Evolutionary conservation across 2,113 vertebrate species (phyloP).

Genomic region (Leptosomus discolor): DNA sequence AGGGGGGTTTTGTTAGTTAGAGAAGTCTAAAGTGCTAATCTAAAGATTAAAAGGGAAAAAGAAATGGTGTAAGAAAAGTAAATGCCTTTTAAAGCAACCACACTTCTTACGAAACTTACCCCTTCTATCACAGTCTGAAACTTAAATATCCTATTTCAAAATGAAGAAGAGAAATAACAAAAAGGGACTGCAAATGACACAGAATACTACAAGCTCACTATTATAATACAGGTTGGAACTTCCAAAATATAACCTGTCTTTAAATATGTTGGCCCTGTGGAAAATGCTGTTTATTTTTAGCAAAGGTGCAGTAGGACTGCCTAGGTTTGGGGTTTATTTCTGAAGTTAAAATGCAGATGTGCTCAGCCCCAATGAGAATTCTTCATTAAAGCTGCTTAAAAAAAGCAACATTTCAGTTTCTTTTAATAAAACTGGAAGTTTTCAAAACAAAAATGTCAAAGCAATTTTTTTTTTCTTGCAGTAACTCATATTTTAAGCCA

Average conservation of each 20-base stretch:
- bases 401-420: background rate
- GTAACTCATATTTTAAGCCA: background rate
- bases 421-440: background rate
- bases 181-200: background rate
- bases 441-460: background rate
- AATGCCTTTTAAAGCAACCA: background rate
- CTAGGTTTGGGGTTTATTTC: background rate
- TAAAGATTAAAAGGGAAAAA: background rate
- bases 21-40: background rate
- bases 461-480: background rate
- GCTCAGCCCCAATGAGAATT: background rate
- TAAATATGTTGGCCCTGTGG: background rate
- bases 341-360: background rate
- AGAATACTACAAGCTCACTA: background rate
- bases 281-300: background rate
- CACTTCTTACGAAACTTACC: fast-evolving
- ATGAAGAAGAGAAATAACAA: background rate
- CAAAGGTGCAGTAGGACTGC: background rate
- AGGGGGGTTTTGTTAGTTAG: fast-evolving
- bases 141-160: background rate
- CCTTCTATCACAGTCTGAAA: background rate
- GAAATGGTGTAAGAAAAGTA: background rate
- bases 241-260: background rate
- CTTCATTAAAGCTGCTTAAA: background rate
- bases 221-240: background rate